phyloP scores from a whole-genome alignment of 2,113 vertebrate genomes.

The Istiophorus platypterus region DNA sequence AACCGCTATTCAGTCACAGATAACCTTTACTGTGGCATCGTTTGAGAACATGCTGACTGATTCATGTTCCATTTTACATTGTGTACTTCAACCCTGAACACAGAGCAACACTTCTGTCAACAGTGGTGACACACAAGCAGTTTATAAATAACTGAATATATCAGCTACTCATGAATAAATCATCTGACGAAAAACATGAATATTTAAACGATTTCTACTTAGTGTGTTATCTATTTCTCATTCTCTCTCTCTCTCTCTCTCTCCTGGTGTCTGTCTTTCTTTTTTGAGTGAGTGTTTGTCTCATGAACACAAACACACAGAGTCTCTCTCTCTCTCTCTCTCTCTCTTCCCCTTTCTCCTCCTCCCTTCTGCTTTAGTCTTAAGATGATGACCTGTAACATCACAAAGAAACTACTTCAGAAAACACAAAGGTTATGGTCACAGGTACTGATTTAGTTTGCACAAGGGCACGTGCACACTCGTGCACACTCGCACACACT shows the following conservation, averaged over 20 bases:
- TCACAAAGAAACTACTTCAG: slow-evolving; percentile 22
- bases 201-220: slow-evolving; percentile 67
- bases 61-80: slow-evolving; percentile 55
- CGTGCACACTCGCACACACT: neutral
- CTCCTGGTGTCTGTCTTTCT: slow-evolving; percentile 12
- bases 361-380: slow-evolving; percentile 22
- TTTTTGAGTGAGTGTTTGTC: slow-evolving; percentile 5
- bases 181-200: slow-evolving; percentile 64
- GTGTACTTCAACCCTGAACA: slow-evolving; percentile 51
- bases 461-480: slow-evolving; percentile 5
- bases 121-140: slow-evolving; percentile 56
- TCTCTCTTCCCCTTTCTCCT: neutral
- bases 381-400: slow-evolving; percentile 46
- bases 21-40: slow-evolving; percentile 43
- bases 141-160: slow-evolving; percentile 70
- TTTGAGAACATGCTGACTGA: slow-evolving; percentile 25
- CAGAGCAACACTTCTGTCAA: slow-evolving; percentile 63
- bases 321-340: neutral
- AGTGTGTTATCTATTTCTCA: slow-evolving; percentile 25
- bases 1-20: slow-evolving; percentile 15
- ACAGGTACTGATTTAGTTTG: slow-evolving; percentile 40
- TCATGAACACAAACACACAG: neutral
- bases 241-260: slow-evolving; percentile 12
- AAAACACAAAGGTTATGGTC: slow-evolving; percentile 28
- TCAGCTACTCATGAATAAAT: slow-evolving; percentile 70